Base-by-base conservation (phyloP, 2,888 invertebrate species). In the Ptilodon capucinus region DNA sequence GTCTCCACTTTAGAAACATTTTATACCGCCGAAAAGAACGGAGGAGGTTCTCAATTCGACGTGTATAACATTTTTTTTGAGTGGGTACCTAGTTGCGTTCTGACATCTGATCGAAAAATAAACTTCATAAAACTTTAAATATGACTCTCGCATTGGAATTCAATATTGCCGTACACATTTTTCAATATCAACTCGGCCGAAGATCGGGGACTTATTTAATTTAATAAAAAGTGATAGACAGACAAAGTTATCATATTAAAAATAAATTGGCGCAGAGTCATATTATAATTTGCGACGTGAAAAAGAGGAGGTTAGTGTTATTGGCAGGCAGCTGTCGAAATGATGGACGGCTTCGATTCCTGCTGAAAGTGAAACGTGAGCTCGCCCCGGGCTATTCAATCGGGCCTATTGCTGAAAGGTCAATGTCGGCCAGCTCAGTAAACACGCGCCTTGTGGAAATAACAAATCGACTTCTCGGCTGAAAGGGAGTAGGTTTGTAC, bases 271-370 rank as follows among this genome's bases (percentile, higher is more conserved):
- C 44, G 48, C 41, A 44, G 40, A 57, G 52, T 61, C 45, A 43
- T 53, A 57, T 62, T 65, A 64, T 62, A 66, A 69, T 68, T 79
- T 79, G 74, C 68, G 54, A 64, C 60, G 63, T 74, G 74, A 74
- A 71, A 69, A 74, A 73, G 75, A 76, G 74, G 76, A 83, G 74
- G 76, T 75, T 74, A 75, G 68, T 82, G 82, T 69, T 81, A 83
- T 83, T 83, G 85, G 73, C 84, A 84, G 85, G 73, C 84, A 84
- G 78, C 78, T 81, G 80, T 79, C 79, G 66, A 62, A 64, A 76
- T 86, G 83, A 86, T 83, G 71, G 71, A 84, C 71, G 78, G 76
- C 63, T 68, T 65, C 62, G 52, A 54, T 56, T 60, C 49, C 57
- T 54, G 58, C 68, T 57, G 57, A 60, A 61, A 71, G 65, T 60